phyloP scores from a whole-genome alignment of 2,113 vertebrate genomes.

The Leuciscus idus region DNA sequence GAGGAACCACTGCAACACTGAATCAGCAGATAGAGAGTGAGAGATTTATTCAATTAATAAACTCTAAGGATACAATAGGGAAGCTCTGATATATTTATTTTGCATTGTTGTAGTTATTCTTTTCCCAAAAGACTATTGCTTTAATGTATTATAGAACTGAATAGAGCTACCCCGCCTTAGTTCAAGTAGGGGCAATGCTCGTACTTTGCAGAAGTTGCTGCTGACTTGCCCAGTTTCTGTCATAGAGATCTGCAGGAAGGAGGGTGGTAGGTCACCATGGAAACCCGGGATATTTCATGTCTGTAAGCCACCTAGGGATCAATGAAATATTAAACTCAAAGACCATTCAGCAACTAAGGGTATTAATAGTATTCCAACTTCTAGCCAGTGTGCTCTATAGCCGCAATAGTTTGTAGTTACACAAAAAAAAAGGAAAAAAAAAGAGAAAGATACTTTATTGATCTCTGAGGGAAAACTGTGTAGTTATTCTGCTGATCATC shows the following conservation, averaged over 20 bases:
- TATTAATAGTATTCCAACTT: slow-evolving; percentile 27
- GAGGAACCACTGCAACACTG: slow-evolving; percentile 13
- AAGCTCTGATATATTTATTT: slow-evolving; percentile 44
- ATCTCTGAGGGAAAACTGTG: neutral
- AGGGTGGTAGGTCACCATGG: slow-evolving; percentile 42
- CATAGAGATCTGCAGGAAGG: neutral
- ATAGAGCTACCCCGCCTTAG: neutral
- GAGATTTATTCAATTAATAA: slow-evolving; percentile 58
- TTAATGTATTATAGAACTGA: slow-evolving; percentile 40
- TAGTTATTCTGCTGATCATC: neutral
- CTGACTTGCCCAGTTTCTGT: slow-evolving; percentile 24
- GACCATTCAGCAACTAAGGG: slow-evolving; percentile 8
- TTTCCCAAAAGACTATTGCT: slow-evolving; percentile 13
- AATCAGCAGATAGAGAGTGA: slow-evolving; percentile 30
- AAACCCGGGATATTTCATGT: slow-evolving; percentile 43
- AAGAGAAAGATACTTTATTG: slow-evolving; percentile 13
- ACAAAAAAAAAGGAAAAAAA: neutral
- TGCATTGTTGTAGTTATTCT: slow-evolving; percentile 35
- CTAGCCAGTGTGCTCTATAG: neutral
- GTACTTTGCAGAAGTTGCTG: slow-evolving; percentile 22
- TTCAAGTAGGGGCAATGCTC: neutral
- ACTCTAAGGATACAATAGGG: slow-evolving; percentile 47
- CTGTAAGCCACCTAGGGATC: slow-evolving; percentile 43
- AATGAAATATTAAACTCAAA: slow-evolving; percentile 40
- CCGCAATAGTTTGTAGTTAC: slow-evolving; percentile 14